phyloP scores from a whole-genome alignment of 2,888 invertebrate species.

The Nematopogon swammerdamellus region DNA sequence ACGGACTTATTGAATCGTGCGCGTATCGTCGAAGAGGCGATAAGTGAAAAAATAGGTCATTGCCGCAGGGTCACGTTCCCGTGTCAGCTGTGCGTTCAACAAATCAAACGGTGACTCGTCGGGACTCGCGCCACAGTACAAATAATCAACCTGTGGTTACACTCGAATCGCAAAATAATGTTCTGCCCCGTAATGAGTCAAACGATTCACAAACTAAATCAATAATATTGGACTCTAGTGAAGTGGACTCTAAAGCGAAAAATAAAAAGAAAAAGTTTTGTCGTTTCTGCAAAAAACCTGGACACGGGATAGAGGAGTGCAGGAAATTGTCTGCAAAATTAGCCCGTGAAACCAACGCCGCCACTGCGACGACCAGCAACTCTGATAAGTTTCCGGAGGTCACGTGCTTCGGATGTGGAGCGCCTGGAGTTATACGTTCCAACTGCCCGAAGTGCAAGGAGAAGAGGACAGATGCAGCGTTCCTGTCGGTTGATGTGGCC shows the following conservation, averaged over 20 bases:
- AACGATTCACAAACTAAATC: too few relatives aligned
- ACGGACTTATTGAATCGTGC: slow-evolving; percentile 4
- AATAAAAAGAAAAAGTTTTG: background rate
- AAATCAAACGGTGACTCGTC: background rate
- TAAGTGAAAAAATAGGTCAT: background rate
- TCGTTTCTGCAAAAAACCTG: slow-evolving; percentile 4
- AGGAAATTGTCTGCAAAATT: background rate
- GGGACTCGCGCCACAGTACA: background rate
- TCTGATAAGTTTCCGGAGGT: background rate
- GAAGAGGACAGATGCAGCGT: background rate
- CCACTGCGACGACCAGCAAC: background rate
- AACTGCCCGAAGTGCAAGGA: background rate
- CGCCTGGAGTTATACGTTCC: background rate
- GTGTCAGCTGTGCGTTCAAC: too few relatives aligned
- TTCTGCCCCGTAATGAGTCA: too few relatives aligned
- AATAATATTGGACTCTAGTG: too few relatives aligned
- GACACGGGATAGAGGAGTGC: slow-evolving; percentile 4
- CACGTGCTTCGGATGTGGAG: background rate
- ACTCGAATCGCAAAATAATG: too few relatives aligned
- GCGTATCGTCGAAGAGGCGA: slow-evolving; percentile 5
- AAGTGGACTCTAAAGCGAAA: background rate
- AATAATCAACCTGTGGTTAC: too few relatives aligned
- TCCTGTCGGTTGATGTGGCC: background rate
- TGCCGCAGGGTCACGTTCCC: too few relatives aligned
- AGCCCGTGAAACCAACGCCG: background rate